These are phyloP conservation scores for Ophonus ardosiacus DNA, from an alignment of 2,888 invertebrate genomes.

Conservation along the genomic window DNA sequence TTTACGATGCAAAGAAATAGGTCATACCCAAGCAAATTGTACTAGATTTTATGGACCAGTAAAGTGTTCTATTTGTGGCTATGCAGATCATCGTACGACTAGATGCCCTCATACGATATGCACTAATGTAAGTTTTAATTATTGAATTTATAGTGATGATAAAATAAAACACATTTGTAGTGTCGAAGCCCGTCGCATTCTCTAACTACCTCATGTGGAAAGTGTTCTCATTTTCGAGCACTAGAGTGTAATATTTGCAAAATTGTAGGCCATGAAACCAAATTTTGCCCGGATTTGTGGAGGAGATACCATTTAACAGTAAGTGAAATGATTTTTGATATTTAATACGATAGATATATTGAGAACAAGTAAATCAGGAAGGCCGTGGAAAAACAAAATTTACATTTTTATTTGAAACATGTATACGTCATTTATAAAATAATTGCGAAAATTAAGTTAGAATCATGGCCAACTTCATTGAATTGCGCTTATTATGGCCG, in stretches of 20 bases:
- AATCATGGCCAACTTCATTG: too few relatives aligned
- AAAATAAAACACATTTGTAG: slow-evolving; percentile 36
- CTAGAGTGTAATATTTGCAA: slow-evolving; percentile 41
- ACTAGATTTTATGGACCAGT: slow-evolving; percentile 8
- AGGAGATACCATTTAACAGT: slow-evolving; percentile 62
- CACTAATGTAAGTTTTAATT: slow-evolving; percentile 38
- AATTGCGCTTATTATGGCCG: too few relatives aligned
- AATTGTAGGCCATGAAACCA: slow-evolving; percentile 28
- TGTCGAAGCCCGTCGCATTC: slow-evolving; percentile 40
- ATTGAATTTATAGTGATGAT: background rate
- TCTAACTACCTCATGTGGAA: slow-evolving; percentile 38
- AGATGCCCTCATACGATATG: slow-evolving; percentile 56
- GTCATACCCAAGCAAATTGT: slow-evolving; percentile 41
- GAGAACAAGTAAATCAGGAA: too few relatives aligned
- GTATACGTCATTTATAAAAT: too few relatives aligned
- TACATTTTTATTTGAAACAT: too few relatives aligned
- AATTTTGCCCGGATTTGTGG: slow-evolving; percentile 59
- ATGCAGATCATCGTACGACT: slow-evolving; percentile 28
- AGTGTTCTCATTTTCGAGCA: slow-evolving; percentile 42
- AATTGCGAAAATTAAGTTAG: too few relatives aligned
- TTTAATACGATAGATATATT: too few relatives aligned
- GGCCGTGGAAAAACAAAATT: too few relatives aligned
- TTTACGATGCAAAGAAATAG: slow-evolving; percentile 38
- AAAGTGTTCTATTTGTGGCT: slow-evolving; percentile 53
- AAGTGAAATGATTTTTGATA: slow-evolving; percentile 14